Conservation (phyloP, 1,140 invertebrate genomes). For the Forficula auricularia region DNA sequence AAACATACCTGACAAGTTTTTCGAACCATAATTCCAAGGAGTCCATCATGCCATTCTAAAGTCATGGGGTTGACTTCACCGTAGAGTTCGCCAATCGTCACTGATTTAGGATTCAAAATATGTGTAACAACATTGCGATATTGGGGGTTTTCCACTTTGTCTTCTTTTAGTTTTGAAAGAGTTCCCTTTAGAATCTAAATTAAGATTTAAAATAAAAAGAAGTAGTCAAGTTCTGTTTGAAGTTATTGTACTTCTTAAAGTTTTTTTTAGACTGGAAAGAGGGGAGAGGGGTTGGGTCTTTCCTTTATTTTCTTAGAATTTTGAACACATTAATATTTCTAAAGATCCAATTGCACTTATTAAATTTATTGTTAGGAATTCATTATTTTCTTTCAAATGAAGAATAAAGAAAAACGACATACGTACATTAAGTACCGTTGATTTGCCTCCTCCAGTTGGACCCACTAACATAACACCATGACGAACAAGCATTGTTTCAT, state of each 20-base stretch:
- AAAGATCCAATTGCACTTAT: background rate
- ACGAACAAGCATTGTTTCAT: slow-evolving; percentile 81
- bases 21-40: slow-evolving; percentile 53
- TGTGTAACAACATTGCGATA: slow-evolving; percentile 46
- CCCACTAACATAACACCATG: slow-evolving; percentile 90
- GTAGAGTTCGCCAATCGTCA: slow-evolving; percentile 75
- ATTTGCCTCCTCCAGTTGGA: slow-evolving; percentile 68
- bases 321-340: background rate
- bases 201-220: slow-evolving; percentile 14
- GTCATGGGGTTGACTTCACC: slow-evolving; percentile 70
- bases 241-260: no score
- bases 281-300: no score
- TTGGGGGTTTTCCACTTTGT: slow-evolving; percentile 32
- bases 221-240: no score
- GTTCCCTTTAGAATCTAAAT: slow-evolving; percentile 45
- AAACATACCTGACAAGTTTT: slow-evolving; percentile 41
- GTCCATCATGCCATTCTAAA: slow-evolving; percentile 76
- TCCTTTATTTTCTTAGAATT: background rate
- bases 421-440: slow-evolving; percentile 43
- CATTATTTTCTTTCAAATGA: background rate
- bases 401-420: background rate
- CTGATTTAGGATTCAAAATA: slow-evolving; percentile 72
- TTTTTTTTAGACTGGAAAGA: no score
- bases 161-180: slow-evolving; percentile 37
- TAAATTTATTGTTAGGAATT: background rate